Percentiles rank a stretch among this genome's conserved stretches.
Evolutionary conservation across 1,140 invertebrate species (phyloP).

Genomic region (Papilio helenus): DNA sequence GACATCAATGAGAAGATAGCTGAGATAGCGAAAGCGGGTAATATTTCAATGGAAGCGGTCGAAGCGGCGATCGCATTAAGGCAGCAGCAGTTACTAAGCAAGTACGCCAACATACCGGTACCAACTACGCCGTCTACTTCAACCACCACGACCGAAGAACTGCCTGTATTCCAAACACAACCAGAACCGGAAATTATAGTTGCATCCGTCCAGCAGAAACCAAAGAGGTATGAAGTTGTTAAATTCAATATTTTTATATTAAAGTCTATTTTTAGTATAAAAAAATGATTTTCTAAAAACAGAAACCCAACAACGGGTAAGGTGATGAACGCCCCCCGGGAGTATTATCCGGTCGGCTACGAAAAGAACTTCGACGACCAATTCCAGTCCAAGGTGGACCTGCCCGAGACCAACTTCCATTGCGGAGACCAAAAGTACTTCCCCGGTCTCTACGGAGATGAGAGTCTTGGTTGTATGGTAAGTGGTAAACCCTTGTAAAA

Average conservation of each 20-base stretch:
- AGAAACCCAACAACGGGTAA: constrained; percentile 83
- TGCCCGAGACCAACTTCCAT: constrained; percentile 93
- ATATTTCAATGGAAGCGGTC: constrained; percentile 89
- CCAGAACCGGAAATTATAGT: constrained; percentile 66
- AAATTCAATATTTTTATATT: not conserved
- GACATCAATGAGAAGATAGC: constrained; percentile 79
- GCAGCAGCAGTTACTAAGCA: constrained; percentile 86
- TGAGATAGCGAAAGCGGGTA: constrained; percentile 85
- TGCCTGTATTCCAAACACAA: constrained; percentile 65
- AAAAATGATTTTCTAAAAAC: constrained; percentile 14
- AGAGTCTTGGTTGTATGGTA: constrained; percentile 96
- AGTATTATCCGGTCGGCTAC: constrained; percentile 93
- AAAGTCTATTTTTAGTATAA: not conserved
- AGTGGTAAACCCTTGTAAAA: constrained; percentile 48
- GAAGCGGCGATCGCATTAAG: constrained; percentile 87
- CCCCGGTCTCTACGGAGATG: constrained; percentile 94
- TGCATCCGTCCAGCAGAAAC: constrained; percentile 62
- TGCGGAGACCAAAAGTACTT: constrained; percentile 95
- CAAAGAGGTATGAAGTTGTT: constrained; percentile 62
- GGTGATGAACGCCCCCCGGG: constrained; percentile 94
- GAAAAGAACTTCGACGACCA: constrained; percentile 95
- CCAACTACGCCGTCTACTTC: constrained; percentile 80
- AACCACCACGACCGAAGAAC: constrained; percentile 78
- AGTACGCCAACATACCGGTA: constrained; percentile 81
- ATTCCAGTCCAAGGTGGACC: constrained; percentile 91